Percentiles rank a stretch among this genome's conserved stretches.
These are phyloP conservation scores for Tinea pellionella DNA, from an alignment of 2,888 invertebrate genomes.

Conservation along the genomic window DNA sequence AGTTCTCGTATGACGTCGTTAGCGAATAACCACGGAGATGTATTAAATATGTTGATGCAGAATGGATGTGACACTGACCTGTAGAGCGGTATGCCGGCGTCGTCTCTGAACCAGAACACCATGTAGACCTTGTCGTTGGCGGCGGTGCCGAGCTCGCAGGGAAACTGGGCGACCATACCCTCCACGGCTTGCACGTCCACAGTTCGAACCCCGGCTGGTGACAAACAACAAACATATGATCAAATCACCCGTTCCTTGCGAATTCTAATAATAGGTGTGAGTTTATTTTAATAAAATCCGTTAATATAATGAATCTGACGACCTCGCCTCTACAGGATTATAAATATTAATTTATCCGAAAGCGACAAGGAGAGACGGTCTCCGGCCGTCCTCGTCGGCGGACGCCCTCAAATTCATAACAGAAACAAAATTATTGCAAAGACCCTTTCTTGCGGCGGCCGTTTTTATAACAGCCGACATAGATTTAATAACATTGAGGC, in stretches of 20 bases:
- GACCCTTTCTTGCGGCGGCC: background rate
- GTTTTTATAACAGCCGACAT: background rate
- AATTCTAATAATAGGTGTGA: conserved; percentile 12
- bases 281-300: conserved; percentile 3
- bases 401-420: background rate
- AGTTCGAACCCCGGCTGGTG: conserved; percentile 72
- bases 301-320: conserved; percentile 1
- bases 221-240: conserved; percentile 22
- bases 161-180: conserved; percentile 87
- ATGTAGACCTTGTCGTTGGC: conserved; percentile 89
- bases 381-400: background rate
- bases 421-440: background rate
- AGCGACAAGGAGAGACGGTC: background rate
- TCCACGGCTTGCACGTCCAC: conserved; percentile 89
- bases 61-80: conserved; percentile 74
- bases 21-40: too few relatives aligned
- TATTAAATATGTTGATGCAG: too few relatives aligned
- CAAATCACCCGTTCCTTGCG: too few relatives aligned
- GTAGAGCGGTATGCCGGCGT: conserved; percentile 87
- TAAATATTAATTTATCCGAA: background rate
- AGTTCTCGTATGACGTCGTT: too few relatives aligned
- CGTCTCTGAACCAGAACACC: conserved; percentile 93
- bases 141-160: conserved; percentile 86
- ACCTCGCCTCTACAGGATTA: background rate
- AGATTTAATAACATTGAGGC: background rate